Evolutionary conservation across 1,140 invertebrate species (phyloP).

Genomic region (Scaptomyza pallida): DNA sequence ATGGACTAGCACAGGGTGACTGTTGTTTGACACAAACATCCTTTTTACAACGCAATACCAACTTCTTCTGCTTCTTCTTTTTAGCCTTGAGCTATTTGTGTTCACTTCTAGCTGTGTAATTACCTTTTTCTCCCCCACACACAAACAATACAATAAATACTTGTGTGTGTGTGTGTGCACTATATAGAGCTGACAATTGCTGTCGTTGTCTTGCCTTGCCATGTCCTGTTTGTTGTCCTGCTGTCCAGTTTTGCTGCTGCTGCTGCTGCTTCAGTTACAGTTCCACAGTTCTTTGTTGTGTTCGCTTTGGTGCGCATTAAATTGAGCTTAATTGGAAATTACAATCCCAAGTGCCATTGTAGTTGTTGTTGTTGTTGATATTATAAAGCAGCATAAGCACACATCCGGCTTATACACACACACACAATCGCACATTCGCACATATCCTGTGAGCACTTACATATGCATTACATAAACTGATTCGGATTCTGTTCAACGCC

Average conservation of each 20-base stretch:
- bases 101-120: conserved; percentile 32
- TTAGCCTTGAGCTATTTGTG: neutral
- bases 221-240: neutral
- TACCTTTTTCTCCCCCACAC: conserved; percentile 10
- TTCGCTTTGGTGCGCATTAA: conserved; percentile 48
- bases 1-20: no score
- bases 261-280: conserved; percentile 16
- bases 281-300: conserved; percentile 22
- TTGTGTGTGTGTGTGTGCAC: conserved; percentile 4
- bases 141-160: conserved; percentile 40
- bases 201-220: neutral
- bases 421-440: neutral
- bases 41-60: no score
- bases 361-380: conserved; percentile 38
- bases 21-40: neutral
- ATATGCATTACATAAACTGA: conserved; percentile 79
- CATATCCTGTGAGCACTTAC: conserved; percentile 49
- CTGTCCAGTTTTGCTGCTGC: neutral
- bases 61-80: no score
- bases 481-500: conserved; percentile 59
- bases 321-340: conserved; percentile 80
- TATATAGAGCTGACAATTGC: conserved; percentile 19
- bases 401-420: conserved; percentile 11
- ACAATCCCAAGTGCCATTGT: conserved; percentile 64
- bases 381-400: conserved; percentile 16